Evolutionary conservation across 2,797 vertebrate genomes (phyloP), one percentile per base, ranked within the genome.

Genomic region (Molossus molossus): DNA sequence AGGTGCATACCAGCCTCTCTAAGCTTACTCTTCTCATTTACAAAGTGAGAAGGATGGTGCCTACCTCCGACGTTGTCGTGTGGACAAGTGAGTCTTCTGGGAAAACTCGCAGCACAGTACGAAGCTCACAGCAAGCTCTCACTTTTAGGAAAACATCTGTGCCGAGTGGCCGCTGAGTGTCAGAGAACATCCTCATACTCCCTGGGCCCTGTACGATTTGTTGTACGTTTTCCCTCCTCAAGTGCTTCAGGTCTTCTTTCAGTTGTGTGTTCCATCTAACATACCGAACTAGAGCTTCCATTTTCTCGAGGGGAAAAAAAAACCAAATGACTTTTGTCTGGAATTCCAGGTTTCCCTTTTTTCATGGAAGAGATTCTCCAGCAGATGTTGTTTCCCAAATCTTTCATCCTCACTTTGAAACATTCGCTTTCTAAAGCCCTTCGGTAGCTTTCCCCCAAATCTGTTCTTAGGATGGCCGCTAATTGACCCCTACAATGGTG

Each of bases 231-330:
- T 50, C 21, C 90, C 48, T 37, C 77, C 72, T 14, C 13, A 17
- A 29, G 8, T 45, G 37, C 76, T 69, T 48, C 17, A 57, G 33
- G 11, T 33, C 33, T 83, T 37, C n/a, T 80, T 94, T 79, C 20
- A 12, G 10, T 45, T 77, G 12, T 13, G 48, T 3, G 9, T 69
- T 86, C 21, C 21, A 45, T 33, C 57, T 77, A 65, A 6, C 53
- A 33, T 53, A 87, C 18, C 11, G n/a, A 58, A 25, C n/a, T 4
- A 5, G 12, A 45, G 9, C 62, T 92, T 88, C 65, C 13, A 3
- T 67, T 92, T 88, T 80, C 18, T 53, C 33, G 83, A 27, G 40
- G 27, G 50, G 40, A 82, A 80, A 58, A 50, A 82, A 80, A 75
- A 82, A 58, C 9, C 3, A 27, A 67, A 45, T 75, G 37, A 11